Conservation (phyloP, 2,113 vertebrate genomes). For the Motacilla alba region DNA sequence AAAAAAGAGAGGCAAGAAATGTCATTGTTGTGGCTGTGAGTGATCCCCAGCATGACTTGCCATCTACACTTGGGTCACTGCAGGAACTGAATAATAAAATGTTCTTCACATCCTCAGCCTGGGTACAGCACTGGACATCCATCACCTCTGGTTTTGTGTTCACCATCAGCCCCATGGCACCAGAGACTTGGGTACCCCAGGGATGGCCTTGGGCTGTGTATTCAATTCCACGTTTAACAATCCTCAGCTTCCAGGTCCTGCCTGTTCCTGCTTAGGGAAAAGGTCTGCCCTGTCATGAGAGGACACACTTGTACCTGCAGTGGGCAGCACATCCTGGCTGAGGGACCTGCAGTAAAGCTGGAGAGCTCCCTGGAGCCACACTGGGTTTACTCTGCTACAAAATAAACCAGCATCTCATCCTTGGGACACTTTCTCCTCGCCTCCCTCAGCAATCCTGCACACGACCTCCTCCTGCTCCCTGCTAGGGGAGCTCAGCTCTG, state of each 20-base stretch:
- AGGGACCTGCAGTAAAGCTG: not conserved
- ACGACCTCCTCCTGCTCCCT: not conserved
- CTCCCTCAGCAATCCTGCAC: not conserved
- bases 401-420: not conserved
- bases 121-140: not conserved
- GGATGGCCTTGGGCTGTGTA: accelerated
- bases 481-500: not conserved
- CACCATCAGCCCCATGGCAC: not conserved
- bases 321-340: not conserved
- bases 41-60: not conserved
- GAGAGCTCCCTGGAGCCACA: not conserved
- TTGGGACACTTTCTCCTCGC: not conserved
- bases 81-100: not conserved
- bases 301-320: not conserved
- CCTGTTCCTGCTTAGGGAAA: not conserved
- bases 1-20: not conserved
- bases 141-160: not conserved
- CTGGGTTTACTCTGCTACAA: not conserved
- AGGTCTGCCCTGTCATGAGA: accelerated
- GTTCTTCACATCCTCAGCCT: not conserved
- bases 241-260: not conserved
- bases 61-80: not conserved
- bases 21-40: not conserved
- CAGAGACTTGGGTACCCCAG: not conserved
- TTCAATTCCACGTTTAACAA: not conserved